Percentiles rank a stretch among this genome's conserved stretches.
phyloP scores from a whole-genome alignment of 2,113 vertebrate genomes.

The Acanthisitta chloris region DNA sequence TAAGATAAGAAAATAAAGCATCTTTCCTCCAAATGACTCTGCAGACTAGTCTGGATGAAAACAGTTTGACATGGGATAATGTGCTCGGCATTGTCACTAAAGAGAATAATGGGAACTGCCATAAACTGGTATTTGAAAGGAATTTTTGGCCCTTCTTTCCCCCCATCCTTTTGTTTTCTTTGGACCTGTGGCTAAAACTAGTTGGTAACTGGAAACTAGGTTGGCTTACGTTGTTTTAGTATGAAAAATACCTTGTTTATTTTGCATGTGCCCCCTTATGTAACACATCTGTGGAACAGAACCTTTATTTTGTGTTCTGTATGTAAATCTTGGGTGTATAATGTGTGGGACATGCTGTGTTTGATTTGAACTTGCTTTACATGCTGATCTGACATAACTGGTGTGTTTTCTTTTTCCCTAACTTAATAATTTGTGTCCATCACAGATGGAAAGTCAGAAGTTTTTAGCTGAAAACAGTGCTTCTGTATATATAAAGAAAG shows the following conservation, averaged over 20 bases:
- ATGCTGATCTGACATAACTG: neutral
- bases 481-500: slow-evolving; percentile 99
- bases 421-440: slow-evolving; percentile 43
- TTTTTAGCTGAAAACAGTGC: slow-evolving; percentile 99
- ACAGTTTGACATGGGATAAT: neutral
- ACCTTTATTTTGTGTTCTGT: neutral
- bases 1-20: neutral
- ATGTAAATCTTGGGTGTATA: neutral
- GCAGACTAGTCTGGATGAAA: neutral
- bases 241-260: neutral
- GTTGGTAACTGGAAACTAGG: neutral
- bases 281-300: neutral
- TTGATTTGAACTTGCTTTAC: neutral
- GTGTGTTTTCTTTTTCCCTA: neutral
- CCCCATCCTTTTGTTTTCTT: neutral
- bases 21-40: neutral
- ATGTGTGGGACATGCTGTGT: neutral
- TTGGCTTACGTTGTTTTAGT: neutral
- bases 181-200: neutral
- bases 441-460: slow-evolving; percentile 98
- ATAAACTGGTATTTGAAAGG: neutral
- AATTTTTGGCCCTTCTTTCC: neutral
- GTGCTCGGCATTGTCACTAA: neutral
- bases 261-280: neutral
- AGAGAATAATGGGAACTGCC: neutral